A percentile compares a stretch with the other conserved stretches of the same genome.
Conservation (phyloP, 1,140 invertebrate species). For the Brachionus sp. region DNA sequence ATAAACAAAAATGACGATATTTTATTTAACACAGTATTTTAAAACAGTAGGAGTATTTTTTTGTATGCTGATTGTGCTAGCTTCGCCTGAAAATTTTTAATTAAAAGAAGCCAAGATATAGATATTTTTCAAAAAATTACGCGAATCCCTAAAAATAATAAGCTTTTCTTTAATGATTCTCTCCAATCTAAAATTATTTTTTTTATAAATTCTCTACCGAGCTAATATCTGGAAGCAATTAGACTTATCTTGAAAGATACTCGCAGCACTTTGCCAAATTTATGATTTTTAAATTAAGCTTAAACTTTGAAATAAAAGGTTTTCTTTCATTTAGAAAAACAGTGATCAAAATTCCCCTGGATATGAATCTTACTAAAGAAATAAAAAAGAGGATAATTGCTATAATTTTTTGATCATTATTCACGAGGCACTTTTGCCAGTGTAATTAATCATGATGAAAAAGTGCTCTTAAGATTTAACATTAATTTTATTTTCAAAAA, state of each 20-base stretch:
- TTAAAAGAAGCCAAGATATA: background rate
- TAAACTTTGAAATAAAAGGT: background rate
- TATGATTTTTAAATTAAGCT: background rate
- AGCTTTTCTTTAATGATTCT: background rate
- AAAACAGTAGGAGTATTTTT: background rate
- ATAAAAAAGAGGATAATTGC: background rate
- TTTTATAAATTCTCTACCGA: background rate
- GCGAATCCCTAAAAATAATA: background rate
- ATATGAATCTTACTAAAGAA: background rate
- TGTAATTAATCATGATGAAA: background rate
- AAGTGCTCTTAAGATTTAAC: background rate
- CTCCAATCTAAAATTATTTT: background rate
- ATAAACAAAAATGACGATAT: background rate
- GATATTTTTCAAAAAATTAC: no score
- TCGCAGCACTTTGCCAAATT: background rate
- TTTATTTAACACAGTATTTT: background rate
- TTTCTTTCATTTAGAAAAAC: background rate
- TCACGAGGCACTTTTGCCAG: background rate
- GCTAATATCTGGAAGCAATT: background rate
- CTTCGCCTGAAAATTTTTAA: background rate
- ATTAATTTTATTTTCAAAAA: background rate
- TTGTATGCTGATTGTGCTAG: background rate
- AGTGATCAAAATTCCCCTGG: background rate
- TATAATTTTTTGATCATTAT: background rate
- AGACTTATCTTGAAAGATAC: background rate